Base-by-base conservation (phyloP, 2,113 vertebrate genomes). In the Oncorhynchus clarkii region DNA sequence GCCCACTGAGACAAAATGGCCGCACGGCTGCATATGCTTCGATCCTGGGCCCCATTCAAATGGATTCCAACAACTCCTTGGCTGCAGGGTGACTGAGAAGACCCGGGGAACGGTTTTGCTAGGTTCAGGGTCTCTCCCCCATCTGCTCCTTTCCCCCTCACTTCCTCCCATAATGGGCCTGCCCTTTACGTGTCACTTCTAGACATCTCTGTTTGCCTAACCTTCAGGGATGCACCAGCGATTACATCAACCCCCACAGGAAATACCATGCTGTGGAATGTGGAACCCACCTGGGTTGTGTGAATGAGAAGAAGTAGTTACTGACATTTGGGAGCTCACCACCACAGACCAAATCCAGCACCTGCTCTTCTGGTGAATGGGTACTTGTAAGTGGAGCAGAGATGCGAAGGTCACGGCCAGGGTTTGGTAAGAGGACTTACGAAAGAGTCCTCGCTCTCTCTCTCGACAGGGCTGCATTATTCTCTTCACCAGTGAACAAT, bases 401-500 rank as follows among this genome's bases (percentile, higher is more conserved):
- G 64, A 68, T 78, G 75, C 76, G 81, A 82, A 89, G 49, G 14
- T 18, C 49, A 18, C 49, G 3, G 49, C 49, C 49, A 54, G 49
- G 14, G 18, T 45, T 45, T 45, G 39, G 39, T 83, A 83, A 86
- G 84, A 82, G 62, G 82, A 81, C 86, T 90, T 81, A 85, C 71
- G 6, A 34, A 8, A 68, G 31, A 68, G 39, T 45, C 8, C 6
- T 39, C 34, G 9, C 39, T 9, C 34, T 24, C 65, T 78, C 73
- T 78, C 70, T 64, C 73, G 83, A 77, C 49, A 82, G 87, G 83
- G 29, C 85, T 77, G 85, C 88, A 89, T 90, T 78, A 91, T 86
- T 88, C 82, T 88, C 83, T 78, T 84, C 84, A 65, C 86, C 75
- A 84, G 88, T 89, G 92, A 91, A 92, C 92, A 93, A 93, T 91